phyloP scores from a whole-genome alignment of 2,888 invertebrate genomes.

The Ptychoptera albimana region DNA sequence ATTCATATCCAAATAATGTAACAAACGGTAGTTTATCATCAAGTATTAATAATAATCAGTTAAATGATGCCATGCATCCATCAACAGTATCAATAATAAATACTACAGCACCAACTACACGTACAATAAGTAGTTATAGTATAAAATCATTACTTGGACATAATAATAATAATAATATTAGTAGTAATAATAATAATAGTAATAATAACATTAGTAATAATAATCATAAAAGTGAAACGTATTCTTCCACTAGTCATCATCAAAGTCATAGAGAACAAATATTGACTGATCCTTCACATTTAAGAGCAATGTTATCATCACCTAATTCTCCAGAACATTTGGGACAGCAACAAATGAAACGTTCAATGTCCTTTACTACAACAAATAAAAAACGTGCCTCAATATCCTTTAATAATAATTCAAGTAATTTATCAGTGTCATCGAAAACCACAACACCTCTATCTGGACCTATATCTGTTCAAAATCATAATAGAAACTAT shows the following conservation, averaged over 20 bases:
- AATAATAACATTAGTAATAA: conserved; percentile 16
- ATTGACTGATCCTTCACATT: conserved; percentile 19
- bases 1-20: no score
- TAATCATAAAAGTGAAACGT: conserved; percentile 14
- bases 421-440: conserved; percentile 1
- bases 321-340: conserved; percentile 27
- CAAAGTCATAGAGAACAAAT: conserved; percentile 26
- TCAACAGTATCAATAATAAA: conserved; percentile 12
- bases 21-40: conserved; percentile 18
- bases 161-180: conserved; percentile 13
- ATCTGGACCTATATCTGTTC: not conserved
- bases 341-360: conserved; percentile 11
- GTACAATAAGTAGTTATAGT: conserved; percentile 59
- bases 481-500: conserved; percentile 2
- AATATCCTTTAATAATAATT: conserved; percentile 1
- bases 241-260: conserved; percentile 24
- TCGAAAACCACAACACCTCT: conserved; percentile 6
- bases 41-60: not conserved
- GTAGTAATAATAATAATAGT: conserved; percentile 14
- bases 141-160: conserved; percentile 63
- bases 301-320: conserved; percentile 26
- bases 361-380: conserved; percentile 13
- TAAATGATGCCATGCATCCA: conserved; percentile 1
- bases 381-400: not conserved
- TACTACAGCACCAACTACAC: conserved; percentile 12